A percentile compares a stretch with the other conserved stretches of the same genome.
phyloP scores from a whole-genome alignment of 2,888 invertebrate species.

The Drosophila diplacantha region DNA sequence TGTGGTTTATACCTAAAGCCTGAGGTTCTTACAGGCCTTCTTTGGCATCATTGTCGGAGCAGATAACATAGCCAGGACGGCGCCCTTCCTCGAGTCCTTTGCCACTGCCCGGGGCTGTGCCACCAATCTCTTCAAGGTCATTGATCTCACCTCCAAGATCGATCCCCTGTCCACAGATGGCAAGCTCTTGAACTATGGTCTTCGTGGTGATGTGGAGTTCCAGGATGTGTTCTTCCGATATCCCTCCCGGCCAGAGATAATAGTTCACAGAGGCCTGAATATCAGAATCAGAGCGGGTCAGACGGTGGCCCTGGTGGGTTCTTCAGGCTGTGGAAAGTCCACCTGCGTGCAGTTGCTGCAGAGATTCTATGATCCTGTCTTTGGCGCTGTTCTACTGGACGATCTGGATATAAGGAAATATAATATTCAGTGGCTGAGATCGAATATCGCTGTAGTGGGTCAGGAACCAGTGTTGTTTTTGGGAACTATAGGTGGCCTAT shows the following conservation, averaged over 20 bases:
- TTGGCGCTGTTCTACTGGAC: constrained; percentile 81
- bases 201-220: constrained; percentile 85
- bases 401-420: constrained; percentile 83
- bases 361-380: constrained; percentile 84
- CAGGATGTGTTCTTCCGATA: constrained; percentile 86
- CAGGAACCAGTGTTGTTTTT: constrained; percentile 93
- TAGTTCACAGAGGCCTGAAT: constrained; percentile 84
- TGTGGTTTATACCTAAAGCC: accelerated
- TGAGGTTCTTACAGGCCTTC: constrained; percentile 76
- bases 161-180: constrained; percentile 85
- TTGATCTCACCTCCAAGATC: constrained; percentile 85
- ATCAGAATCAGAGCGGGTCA: constrained; percentile 83
- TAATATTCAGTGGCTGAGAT: constrained; percentile 85
- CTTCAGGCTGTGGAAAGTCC: constrained; percentile 90
- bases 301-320: constrained; percentile 85
- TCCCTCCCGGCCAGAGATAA: constrained; percentile 86
- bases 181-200: constrained; percentile 79
- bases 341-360: constrained; percentile 88
- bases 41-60: constrained; percentile 89
- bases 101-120: constrained; percentile 86
- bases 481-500: constrained; percentile 81
- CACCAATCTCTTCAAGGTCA: constrained; percentile 84
- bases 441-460: constrained; percentile 90
- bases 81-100: constrained; percentile 87
- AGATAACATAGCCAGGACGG: constrained; percentile 86